Conservation (phyloP, 1,140 invertebrate genomes). For the Drosophila ananassae region DNA sequence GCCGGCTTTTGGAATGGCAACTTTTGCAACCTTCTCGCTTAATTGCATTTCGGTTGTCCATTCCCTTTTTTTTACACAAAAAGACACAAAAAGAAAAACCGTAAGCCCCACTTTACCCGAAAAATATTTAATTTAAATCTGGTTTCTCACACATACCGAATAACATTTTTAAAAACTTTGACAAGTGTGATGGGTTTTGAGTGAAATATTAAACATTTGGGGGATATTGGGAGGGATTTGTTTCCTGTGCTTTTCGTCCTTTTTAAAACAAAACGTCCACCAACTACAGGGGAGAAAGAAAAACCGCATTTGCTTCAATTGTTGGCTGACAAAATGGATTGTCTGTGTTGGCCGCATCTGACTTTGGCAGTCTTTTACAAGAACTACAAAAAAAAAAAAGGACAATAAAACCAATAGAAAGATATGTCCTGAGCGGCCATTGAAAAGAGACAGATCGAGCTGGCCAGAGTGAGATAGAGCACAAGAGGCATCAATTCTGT, state of each 20-base stretch:
- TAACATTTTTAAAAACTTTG: background rate
- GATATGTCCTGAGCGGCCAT: slow-evolving; percentile 1
- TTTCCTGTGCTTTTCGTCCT: background rate
- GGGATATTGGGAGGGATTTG: background rate
- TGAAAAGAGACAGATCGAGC: background rate
- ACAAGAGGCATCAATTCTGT: slow-evolving; percentile 53
- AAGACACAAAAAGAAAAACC: background rate
- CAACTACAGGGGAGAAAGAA: slow-evolving; percentile 16
- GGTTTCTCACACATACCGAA: background rate
- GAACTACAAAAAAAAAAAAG: slow-evolving; percentile 5
- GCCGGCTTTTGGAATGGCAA: background rate
- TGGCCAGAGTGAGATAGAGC: background rate
- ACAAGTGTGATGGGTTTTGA: background rate
- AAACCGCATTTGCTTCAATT: slow-evolving; percentile 48
- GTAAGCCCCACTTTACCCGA: background rate
- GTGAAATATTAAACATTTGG: background rate
- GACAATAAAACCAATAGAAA: slow-evolving; percentile 10
- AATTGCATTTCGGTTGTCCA: slow-evolving; percentile 41
- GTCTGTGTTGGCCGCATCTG: slow-evolving; percentile 48
- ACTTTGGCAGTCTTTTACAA: slow-evolving; percentile 38
- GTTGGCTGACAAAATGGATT: slow-evolving; percentile 58
- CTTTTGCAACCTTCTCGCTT: slow-evolving; percentile 22
- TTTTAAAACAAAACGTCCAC: background rate
- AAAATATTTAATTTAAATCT: too few species aligned
- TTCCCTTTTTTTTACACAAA: background rate